These are phyloP conservation scores for Triplophysa dalaica DNA, from an alignment of 2,113 vertebrate species.

Conservation along the genomic window DNA sequence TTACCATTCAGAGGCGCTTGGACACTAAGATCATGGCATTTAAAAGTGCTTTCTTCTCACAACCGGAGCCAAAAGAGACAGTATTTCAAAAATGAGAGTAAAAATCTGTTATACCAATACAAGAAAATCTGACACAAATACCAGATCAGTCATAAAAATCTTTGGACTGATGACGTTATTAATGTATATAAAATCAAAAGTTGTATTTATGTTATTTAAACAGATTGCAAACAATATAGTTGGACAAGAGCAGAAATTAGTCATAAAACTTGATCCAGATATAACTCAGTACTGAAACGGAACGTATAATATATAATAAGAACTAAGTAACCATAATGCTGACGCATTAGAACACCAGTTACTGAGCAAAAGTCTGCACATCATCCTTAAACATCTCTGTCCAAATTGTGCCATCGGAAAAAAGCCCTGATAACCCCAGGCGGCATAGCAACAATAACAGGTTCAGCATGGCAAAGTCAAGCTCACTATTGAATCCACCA, in stretches of 20 bases:
- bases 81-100: constrained; percentile 16
- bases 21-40: constrained; percentile 55
- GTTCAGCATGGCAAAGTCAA: background rate
- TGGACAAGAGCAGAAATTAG: background rate
- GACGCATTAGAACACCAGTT: constrained; percentile 1
- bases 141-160: background rate
- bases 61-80: constrained; percentile 29
- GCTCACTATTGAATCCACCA: background rate
- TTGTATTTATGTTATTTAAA: background rate
- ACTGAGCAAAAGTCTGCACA: constrained; percentile 29
- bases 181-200: too few species aligned
- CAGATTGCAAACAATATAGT: background rate
- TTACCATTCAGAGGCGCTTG: constrained; percentile 48
- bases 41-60: constrained; percentile 54
- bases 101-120: background rate
- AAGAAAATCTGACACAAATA: background rate
- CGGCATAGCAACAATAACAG: constrained; percentile 26
- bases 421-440: background rate
- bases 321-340: background rate
- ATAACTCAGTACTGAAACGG: background rate
- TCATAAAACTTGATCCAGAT: constrained; percentile 1
- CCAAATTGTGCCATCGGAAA: background rate
- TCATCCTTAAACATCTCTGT: constrained; percentile 28
- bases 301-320: constrained; percentile 2
- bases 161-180: background rate